A percentile compares a stretch with the other conserved stretches of the same genome.
These are phyloP conservation scores for Eira barbara DNA, from an alignment of 2,113 vertebrate species.

Conservation along the genomic window DNA sequence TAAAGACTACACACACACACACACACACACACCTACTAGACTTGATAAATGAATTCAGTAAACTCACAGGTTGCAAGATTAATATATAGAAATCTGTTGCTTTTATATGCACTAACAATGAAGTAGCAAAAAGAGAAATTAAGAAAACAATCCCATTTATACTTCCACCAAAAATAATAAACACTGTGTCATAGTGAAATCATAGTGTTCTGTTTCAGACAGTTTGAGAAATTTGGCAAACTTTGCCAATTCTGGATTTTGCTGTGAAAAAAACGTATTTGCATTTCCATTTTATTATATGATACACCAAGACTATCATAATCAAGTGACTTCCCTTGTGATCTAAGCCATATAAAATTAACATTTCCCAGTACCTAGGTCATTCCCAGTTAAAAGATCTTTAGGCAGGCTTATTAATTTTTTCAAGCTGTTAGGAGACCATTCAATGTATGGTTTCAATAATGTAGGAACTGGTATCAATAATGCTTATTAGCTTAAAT, in stretches of 20 bases:
- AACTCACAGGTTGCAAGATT: background rate
- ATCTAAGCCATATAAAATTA: background rate
- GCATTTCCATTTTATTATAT: background rate
- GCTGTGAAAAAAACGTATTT: background rate
- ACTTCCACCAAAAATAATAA: background rate
- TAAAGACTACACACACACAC: background rate
- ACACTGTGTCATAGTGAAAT: background rate
- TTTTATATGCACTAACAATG: background rate
- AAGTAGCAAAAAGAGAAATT: background rate
- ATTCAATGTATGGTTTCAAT: background rate
- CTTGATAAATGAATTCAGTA: background rate
- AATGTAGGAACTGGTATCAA: background rate
- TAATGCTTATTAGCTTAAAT: background rate
- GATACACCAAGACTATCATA: background rate
- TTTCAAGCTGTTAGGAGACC: background rate
- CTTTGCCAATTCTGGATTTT: slow-evolving; percentile 20
- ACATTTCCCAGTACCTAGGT: background rate
- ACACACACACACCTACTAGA: background rate
- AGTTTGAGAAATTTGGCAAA: background rate
- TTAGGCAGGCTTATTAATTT: background rate
- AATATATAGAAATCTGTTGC: background rate
- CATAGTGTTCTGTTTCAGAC: background rate
- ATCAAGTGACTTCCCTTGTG: background rate
- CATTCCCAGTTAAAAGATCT: background rate
- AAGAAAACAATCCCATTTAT: background rate